Percentiles rank a stretch among this genome's conserved stretches.
phyloP scores from a whole-genome alignment of 2,888 invertebrate species.

The Euproctis similis region DNA sequence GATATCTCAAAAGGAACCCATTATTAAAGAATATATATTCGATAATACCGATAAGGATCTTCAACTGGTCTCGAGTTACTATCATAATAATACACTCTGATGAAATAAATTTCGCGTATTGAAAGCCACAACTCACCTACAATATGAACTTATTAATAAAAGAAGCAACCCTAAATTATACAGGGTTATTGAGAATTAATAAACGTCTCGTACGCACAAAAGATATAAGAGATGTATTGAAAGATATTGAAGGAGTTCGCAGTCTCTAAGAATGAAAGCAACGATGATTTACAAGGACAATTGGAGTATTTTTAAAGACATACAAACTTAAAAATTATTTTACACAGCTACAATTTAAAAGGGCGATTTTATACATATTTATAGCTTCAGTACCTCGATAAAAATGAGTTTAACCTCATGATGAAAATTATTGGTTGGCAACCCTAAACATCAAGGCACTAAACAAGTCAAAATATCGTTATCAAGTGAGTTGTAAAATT shows the following conservation, averaged over 20 bases:
- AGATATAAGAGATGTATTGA: background rate
- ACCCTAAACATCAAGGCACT: no score
- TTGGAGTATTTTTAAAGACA: no score
- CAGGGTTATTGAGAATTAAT: slow-evolving; percentile 14
- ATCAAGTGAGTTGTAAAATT: no score
- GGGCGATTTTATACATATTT: no score
- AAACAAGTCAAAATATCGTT: no score
- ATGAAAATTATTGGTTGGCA: no score
- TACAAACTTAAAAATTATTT: no score
- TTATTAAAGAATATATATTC: slow-evolving; percentile 40
- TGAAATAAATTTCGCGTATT: slow-evolving; percentile 40
- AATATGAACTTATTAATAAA: slow-evolving; percentile 10
- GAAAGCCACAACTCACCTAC: slow-evolving; percentile 25
- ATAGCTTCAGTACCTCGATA: no score
- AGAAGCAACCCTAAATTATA: slow-evolving; percentile 12
- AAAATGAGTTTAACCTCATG: no score
- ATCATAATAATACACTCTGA: slow-evolving; percentile 45
- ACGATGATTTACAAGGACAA: no score
- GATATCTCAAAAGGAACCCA: slow-evolving; percentile 32
- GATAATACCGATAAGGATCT: slow-evolving; percentile 36
- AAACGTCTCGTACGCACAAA: slow-evolving; percentile 7
- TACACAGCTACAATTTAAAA: no score
- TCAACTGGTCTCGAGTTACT: slow-evolving; percentile 20
- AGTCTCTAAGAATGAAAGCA: no score
- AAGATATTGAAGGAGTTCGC: slow-evolving; percentile 2